Base-by-base conservation (phyloP, 2,113 vertebrate species). In the Chloebia gouldiae region DNA sequence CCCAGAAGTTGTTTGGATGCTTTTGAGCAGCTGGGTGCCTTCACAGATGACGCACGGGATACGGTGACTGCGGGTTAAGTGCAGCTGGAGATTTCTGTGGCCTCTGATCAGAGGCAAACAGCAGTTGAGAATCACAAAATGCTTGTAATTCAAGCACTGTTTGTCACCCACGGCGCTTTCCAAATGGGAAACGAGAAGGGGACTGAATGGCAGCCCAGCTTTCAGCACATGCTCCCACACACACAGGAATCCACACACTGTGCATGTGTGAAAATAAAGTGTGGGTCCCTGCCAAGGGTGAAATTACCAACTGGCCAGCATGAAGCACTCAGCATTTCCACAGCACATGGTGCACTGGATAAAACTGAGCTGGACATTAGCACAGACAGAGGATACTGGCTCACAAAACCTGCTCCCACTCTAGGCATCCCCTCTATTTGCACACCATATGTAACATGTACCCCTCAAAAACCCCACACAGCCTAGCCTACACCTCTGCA, bases 21-120 rank as follows among this genome's bases (percentile, higher is more conserved):
- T 96, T 81, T 85, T 1, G 44, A 97, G 91, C 92, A 97, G 95
- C 64, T 96, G 96, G 91, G 71, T 92, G 93, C 92, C 89, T 81
- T 63, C 72, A 80, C 50, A 92, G 79, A 90, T 85, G 78, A 84
- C 57, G 42, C 76, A n/a, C 85, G 89, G 85, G 86, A 73, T 81
- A 59, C 18, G 23, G 92, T 61, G 94, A 90, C 72, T 64, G 68
- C 3, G 40, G 92, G 91, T 95, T 95, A 94, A 96, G 85, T 85
- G 90, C 80, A 95, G 86, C 86, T 95, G 96, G 78, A 70, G 78
- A 27, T 92, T 84, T 92, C 88, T 81, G 88, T 59, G 86, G 94
- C 72, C 92, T 88, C 92, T 87, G 83, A 92, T 92, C 83, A 92
- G 90, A 86, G 79, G 53, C 91, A 94, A 90, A 45, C 91, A 73